These are phyloP conservation scores for Sericinus montela DNA, from an alignment of 2,888 invertebrate genomes.

Conservation along the genomic window DNA sequence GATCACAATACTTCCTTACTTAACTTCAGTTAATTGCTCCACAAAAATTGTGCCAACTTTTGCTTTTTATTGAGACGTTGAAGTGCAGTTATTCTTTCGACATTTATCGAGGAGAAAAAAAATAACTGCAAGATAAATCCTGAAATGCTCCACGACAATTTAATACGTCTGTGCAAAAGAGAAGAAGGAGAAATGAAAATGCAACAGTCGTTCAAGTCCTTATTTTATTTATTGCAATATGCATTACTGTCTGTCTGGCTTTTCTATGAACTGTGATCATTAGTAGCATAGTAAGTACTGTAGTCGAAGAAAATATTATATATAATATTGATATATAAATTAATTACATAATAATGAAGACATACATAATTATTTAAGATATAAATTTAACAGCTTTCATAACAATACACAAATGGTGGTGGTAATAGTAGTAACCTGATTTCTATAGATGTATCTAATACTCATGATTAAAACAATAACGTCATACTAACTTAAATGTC, in stretches of 20 bases:
- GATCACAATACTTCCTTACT: too few species aligned
- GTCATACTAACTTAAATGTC: too few species aligned
- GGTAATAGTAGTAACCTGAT: too few species aligned
- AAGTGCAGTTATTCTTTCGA: conserved; percentile 2
- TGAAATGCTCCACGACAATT: conserved; percentile 8
- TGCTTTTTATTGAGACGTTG: background rate
- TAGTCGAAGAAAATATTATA: too few species aligned
- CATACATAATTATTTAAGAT: too few species aligned
- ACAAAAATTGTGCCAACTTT: background rate
- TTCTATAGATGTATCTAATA: too few species aligned
- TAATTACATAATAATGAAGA: too few species aligned
- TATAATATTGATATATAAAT: too few species aligned
- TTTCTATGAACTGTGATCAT: background rate
- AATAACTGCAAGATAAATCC: conserved; percentile 3
- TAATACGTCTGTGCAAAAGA: conserved; percentile 10
- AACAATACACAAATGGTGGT: too few species aligned
- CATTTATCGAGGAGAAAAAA: background rate
- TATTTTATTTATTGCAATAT: background rate
- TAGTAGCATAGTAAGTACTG: too few species aligned
- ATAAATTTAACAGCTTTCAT: too few species aligned
- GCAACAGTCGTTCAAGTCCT: conserved; percentile 8
- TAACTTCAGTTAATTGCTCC: background rate
- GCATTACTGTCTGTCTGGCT: conserved; percentile 4
- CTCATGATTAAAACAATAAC: too few species aligned
- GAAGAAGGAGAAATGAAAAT: conserved; percentile 6